Evolutionary conservation across 2,888 invertebrate species (phyloP), one percentile per base, ranked within the genome.

Genomic region (Philhelius pedissequus): DNA sequence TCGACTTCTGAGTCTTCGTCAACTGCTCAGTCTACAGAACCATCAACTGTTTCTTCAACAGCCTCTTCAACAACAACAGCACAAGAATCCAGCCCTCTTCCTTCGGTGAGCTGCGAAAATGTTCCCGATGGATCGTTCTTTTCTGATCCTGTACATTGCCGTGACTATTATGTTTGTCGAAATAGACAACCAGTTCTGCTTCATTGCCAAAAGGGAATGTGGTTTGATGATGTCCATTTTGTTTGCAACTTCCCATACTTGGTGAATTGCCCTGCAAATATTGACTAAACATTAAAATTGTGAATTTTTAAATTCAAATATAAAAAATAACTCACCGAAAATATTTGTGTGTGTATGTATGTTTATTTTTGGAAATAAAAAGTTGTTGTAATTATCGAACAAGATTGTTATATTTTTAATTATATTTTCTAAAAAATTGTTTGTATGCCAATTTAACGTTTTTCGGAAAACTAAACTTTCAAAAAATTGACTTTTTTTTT

Each of bases 121-220:
- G 13, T 50, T 5, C 50, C 22, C 0, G 52, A 81, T 38, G 86
- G 86, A 18, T 64, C 86, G 11, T 86, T 86, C 18, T 64, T 81
- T 8, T 11, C 73, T 4, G 73, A 86, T 66, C 38, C 32, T 3
- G 22, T 9, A 4, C 86, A 86, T 15, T 86, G 86, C 20, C 76
- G 70, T 4, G 20, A 70, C 32, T 86, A 82, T 27, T 86, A 54
- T 35, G 81, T 86, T n/a, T 86, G 86, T 15, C 76, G 40, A 20
- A 64, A 82, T 13, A 3, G 64, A 20, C 3, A 0, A 13, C 74
- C 77, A 15, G 54, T 86, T 2, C 18, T 32, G 5, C 32, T 81
- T 38, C 38, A 43, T 8, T 86, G 86, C 20, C 45, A 77, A 66
- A 8, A 7, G 13, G 73, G 74, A 2, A 52, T 15, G 8, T 86